phyloP scores from a whole-genome alignment of 2,113 vertebrate species.

The Onychostruthus taczanowskii region DNA sequence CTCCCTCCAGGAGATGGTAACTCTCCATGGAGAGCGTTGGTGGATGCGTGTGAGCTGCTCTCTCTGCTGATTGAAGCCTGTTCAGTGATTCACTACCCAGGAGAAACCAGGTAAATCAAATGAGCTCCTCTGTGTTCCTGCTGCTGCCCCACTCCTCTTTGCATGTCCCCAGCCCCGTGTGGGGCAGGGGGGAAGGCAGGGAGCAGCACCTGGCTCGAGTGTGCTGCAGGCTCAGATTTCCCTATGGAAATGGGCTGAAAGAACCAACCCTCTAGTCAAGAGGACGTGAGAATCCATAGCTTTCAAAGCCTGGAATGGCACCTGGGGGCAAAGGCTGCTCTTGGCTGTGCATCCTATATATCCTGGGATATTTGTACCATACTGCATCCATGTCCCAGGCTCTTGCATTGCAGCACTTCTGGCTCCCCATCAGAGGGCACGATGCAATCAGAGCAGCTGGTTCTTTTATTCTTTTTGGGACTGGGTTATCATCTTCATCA shows the following conservation, averaged over 20 bases:
- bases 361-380: neutral
- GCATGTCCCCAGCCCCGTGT: neutral
- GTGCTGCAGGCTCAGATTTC: neutral
- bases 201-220: fast-evolving
- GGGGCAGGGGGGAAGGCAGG: neutral
- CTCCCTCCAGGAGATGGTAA: neutral
- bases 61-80: neutral
- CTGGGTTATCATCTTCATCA: neutral
- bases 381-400: neutral
- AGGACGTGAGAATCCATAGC: neutral
- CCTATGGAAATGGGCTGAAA: slow-evolving; percentile 20
- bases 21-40: neutral
- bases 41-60: neutral
- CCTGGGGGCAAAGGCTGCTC: neutral
- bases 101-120: neutral
- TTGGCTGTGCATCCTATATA: fast-evolving
- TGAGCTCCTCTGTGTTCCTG: neutral
- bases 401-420: neutral
- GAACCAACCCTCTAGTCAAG: neutral
- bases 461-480: neutral
- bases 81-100: neutral
- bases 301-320: neutral
- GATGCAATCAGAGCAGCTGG: neutral
- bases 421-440: neutral
- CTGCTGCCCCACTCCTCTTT: neutral